Conservation (phyloP, 1,140 invertebrate species). For the Atta texana region DNA sequence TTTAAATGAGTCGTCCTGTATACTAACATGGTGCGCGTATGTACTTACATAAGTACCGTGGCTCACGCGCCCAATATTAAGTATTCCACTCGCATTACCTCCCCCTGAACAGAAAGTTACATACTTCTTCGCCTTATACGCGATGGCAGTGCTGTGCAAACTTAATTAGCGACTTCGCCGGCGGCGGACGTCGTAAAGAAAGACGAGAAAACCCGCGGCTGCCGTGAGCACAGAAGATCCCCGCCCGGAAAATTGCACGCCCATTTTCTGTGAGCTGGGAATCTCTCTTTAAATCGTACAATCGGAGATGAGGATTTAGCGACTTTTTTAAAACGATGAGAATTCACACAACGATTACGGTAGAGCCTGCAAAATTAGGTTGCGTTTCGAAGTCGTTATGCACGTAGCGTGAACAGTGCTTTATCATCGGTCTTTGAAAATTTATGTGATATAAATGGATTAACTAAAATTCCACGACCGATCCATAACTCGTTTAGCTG, state of each 20-base stretch:
- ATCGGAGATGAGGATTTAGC: slow-evolving; percentile 1
- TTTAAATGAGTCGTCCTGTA: slow-evolving; percentile 28
- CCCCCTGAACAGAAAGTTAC: slow-evolving; percentile 74
- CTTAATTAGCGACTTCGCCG: slow-evolving; percentile 70
- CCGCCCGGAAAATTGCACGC: slow-evolving; percentile 23
- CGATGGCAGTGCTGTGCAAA: slow-evolving; percentile 69
- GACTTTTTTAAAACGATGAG: neutral
- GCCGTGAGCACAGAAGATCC: neutral
- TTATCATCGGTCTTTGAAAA: slow-evolving; percentile 45
- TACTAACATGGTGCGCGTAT: neutral
- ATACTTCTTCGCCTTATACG: slow-evolving; percentile 66
- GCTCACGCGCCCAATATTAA: slow-evolving; percentile 69
- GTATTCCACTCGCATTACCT: slow-evolving; percentile 73
- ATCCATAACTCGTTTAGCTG: slow-evolving; percentile 42
- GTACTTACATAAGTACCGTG: slow-evolving; percentile 43
- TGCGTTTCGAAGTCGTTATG: slow-evolving; percentile 37
- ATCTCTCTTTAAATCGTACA: slow-evolving; percentile 19
- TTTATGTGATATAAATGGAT: slow-evolving; percentile 36
- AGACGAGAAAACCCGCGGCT: slow-evolving; percentile 41
- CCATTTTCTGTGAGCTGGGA: neutral
- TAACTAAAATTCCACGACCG: slow-evolving; percentile 45
- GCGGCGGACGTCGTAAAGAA: slow-evolving; percentile 38
- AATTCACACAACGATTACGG: slow-evolving; percentile 5
- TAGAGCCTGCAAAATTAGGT: neutral
- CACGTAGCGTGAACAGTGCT: neutral